phyloP scores from a whole-genome alignment of 2,797 vertebrate species.

The Tragelaphus eurycerus region DNA sequence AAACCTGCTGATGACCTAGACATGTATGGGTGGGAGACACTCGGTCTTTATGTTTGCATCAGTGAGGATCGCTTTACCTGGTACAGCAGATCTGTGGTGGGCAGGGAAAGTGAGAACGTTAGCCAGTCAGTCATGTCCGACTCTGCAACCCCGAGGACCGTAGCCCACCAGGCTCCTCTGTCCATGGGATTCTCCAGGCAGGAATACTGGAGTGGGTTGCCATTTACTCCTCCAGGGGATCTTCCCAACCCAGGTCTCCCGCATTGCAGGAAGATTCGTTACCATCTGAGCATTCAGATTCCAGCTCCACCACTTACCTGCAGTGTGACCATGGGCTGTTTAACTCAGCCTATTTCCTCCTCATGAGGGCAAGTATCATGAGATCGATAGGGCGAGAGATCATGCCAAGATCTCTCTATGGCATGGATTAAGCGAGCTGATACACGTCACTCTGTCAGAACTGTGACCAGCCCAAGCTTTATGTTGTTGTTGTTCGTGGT shows the following conservation, averaged over 20 bases:
- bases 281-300: not conserved
- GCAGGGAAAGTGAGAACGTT: not conserved
- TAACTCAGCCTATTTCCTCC: not conserved
- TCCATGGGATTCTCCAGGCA: not conserved
- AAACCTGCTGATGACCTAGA: not conserved
- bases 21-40: too few species aligned
- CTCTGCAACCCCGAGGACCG: not conserved
- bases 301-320: not conserved
- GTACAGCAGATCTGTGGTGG: accelerated
- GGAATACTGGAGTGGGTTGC: not conserved
- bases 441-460: not conserved
- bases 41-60: not conserved
- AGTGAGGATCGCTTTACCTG: not conserved
- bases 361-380: too few species aligned
- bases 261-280: not conserved
- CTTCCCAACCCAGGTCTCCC: not conserved
- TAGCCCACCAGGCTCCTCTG: not conserved
- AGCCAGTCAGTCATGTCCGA: not conserved
- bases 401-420: not conserved
- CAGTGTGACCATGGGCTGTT: not conserved
- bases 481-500: not conserved
- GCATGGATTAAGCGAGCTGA: accelerated
- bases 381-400: too few species aligned
- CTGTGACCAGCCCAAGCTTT: not conserved
- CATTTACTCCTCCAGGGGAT: not conserved